These are phyloP conservation scores for Coecobrya sp. DNA, from an alignment of 2,888 invertebrate species.

Conservation along the genomic window DNA sequence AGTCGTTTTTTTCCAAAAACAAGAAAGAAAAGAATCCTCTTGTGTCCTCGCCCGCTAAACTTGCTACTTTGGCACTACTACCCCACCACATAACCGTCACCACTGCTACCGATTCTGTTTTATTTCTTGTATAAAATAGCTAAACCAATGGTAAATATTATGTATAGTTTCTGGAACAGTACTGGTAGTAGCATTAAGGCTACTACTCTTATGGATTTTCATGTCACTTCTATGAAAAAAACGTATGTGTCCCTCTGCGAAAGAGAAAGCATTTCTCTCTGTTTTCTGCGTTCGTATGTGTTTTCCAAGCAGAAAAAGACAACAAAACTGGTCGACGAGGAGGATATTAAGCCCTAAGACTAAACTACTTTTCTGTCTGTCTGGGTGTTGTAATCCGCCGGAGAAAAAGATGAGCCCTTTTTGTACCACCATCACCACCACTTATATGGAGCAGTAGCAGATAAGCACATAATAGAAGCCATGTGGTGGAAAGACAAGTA, in stretches of 20 bases:
- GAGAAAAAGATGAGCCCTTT: neutral
- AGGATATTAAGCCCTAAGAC: neutral
- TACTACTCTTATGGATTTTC: slow-evolving; percentile 10
- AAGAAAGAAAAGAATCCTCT: too few relatives aligned
- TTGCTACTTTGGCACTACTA: too few relatives aligned
- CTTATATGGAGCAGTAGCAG: neutral
- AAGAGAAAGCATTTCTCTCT: neutral
- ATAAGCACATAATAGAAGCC: slow-evolving; percentile 3
- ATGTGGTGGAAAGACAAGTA: neutral
- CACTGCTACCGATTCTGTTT: too few relatives aligned
- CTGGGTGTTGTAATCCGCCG: neutral
- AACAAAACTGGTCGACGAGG: neutral
- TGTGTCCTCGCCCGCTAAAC: too few relatives aligned
- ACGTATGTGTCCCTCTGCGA: slow-evolving; percentile 34
- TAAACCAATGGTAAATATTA: too few relatives aligned
- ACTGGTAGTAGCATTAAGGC: neutral
- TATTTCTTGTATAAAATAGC: too few relatives aligned
- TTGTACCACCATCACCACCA: neutral
- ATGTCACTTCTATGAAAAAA: slow-evolving; percentile 25
- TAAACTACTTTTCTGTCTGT: neutral
- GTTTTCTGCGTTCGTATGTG: neutral
- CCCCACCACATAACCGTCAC: too few relatives aligned
- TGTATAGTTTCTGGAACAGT: too few relatives aligned
- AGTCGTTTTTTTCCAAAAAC: too few relatives aligned
- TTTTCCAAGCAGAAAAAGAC: neutral